Evolutionary conservation across 2,797 vertebrate genomes (phyloP).

Genomic region (Pangasius macronema): DNA sequence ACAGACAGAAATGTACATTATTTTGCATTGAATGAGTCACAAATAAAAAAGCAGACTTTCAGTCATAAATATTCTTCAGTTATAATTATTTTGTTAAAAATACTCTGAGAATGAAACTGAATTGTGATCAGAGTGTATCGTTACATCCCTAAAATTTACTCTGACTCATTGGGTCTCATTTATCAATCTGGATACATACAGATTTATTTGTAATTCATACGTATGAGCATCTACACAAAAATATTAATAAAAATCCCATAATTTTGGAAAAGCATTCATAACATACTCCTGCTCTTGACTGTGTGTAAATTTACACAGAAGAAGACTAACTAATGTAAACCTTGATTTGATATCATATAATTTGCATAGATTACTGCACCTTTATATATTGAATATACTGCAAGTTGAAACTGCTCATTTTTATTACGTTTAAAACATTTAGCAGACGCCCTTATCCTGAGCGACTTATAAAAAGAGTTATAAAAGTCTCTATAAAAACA

Average conservation of each 20-base stretch:
- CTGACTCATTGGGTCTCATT: not conserved
- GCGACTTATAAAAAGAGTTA: too few species aligned
- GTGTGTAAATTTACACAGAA: not conserved
- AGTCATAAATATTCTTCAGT: too few species aligned
- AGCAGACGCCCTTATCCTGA: too few species aligned
- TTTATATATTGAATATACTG: not conserved
- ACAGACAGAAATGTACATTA: not conserved
- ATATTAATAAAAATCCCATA: not conserved
- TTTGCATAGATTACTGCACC: too few species aligned
- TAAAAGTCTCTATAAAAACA: not conserved
- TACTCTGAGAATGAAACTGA: not conserved
- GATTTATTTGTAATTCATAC: not conserved
- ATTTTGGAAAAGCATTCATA: not conserved
- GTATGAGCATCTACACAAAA: not conserved
- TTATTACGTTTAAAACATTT: too few species aligned
- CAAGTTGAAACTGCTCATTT: not conserved
- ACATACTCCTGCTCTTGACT: not conserved
- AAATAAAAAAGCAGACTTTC: too few species aligned
- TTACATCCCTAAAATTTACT: not conserved
- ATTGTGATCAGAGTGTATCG: not conserved
- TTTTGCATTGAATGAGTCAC: too few species aligned
- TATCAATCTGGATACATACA: not conserved
- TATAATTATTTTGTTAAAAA: too few species aligned
- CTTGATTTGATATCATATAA: not conserved
- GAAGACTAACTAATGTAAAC: not conserved